Conservation (phyloP, 2,888 invertebrate species). For the Allophyes oxyacanthae region DNA sequence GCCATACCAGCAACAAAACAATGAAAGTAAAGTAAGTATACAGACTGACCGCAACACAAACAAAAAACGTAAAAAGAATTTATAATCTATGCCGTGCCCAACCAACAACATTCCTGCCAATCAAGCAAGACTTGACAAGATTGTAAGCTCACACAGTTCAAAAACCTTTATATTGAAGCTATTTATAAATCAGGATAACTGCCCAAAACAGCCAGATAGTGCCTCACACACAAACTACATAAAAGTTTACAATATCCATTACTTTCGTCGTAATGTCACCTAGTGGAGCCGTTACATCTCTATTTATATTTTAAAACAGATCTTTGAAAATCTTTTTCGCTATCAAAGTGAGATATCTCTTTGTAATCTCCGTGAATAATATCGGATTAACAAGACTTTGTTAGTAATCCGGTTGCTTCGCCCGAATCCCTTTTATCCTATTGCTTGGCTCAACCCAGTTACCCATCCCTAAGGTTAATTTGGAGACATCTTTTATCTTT, state of each 20-base stretch:
- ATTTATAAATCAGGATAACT: background rate
- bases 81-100: no score
- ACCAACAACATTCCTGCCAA: no score
- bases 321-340: constrained; percentile 68
- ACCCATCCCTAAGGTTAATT: constrained; percentile 63
- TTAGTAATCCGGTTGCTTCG: constrained; percentile 74
- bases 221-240: background rate
- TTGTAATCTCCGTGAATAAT: constrained; percentile 81
- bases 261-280: constrained; percentile 54
- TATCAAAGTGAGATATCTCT: constrained; percentile 79
- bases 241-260: constrained; percentile 3
- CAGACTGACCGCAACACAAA: no score
- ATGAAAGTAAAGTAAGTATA: no score
- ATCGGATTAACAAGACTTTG: constrained; percentile 77
- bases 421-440: constrained; percentile 73
- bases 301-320: constrained; percentile 70
- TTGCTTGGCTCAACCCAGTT: constrained; percentile 58
- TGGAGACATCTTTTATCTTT: constrained; percentile 52
- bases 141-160: no score
- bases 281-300: constrained; percentile 47
- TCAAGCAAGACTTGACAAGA: no score
- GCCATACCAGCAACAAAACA: no score
- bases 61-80: no score
- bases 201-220: background rate
- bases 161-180: background rate